These are phyloP conservation scores for Alauda arvensis DNA, from an alignment of 2,797 vertebrate genomes.

Conservation along the genomic window DNA sequence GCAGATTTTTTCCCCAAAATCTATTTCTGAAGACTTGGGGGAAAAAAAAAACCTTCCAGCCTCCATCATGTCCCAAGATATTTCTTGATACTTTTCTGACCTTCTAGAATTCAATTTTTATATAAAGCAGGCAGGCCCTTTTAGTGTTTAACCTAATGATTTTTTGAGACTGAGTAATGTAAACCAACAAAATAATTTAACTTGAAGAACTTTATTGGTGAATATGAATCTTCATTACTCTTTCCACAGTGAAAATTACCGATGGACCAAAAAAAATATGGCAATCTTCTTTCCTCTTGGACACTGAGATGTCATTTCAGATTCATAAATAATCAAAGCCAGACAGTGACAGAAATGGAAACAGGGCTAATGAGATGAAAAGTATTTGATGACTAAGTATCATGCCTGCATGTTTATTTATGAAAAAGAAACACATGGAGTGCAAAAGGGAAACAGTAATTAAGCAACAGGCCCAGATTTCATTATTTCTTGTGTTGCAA, in stretches of 20 bases:
- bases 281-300: not conserved
- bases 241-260: not conserved
- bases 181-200: not conserved
- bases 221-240: not conserved
- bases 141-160: not conserved
- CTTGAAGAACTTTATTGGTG: not conserved
- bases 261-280: not conserved
- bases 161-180: not conserved
- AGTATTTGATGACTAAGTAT: not conserved
- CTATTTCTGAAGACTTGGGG: not conserved
- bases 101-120: not conserved
- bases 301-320: not conserved
- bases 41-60: not conserved
- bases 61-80: not conserved
- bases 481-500: not conserved
- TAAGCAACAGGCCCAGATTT: not conserved
- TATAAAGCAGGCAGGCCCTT: not conserved
- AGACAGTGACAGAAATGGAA: not conserved
- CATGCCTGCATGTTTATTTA: not conserved
- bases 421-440: not conserved
- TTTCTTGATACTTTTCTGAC: not conserved
- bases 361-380: not conserved
- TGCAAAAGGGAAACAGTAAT: not conserved
- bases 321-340: not conserved
- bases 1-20: fast-evolving